Base-by-base conservation (phyloP, 2,888 invertebrate species). In the Drosophila anceps region DNA sequence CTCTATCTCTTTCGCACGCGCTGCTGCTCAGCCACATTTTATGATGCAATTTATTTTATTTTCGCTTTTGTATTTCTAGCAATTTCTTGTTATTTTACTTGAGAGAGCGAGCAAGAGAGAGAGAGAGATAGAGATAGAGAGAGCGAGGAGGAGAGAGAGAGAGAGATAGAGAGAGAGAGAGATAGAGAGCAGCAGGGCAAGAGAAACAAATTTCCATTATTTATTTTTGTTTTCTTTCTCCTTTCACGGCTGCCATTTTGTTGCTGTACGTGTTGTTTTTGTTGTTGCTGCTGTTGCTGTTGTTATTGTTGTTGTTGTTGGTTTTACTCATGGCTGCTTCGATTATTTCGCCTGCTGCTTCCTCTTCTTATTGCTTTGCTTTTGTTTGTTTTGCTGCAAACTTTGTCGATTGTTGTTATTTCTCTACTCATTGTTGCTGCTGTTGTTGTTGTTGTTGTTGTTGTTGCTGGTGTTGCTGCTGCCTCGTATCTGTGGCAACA, bases 41-140 rank as follows among this genome's bases (percentile, higher is more conserved):
- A 88, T 90, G 86, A 79, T 88, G 87, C 87, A 88, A 90, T 88
- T 90, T 88, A 88, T 88, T 87, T 87, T 89, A 82, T 87, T 76
- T 81, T 84, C 75, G 74, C 68, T 81, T 50, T 81, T 79, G 76
- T 79, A 65, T 90, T 80, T 75, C 68, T 74, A 84, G 83, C 83
- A 88, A 85, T 88, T 90, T 84, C 89, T 83, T 89, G 82, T 76
- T 88, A 81, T 81, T 84, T 76, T 81, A 80, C 84, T 84, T 77
- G 69, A 58, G 51, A 27, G 10, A 24, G 50, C 7, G 69, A 39
- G 55, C 70, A 66, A 33, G 55, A 31, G 59, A 43, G 72, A 24
- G 37, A 10, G 66, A 50, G 24, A n/a, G 51, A n/a, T n/a, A n/a
- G n/a, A n/a, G n/a, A n/a, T n/a, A 12, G 20, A 9, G 12, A 31